phyloP scores from a whole-genome alignment of 1,140 invertebrate genomes.

The Sarcophaga peregrina region DNA sequence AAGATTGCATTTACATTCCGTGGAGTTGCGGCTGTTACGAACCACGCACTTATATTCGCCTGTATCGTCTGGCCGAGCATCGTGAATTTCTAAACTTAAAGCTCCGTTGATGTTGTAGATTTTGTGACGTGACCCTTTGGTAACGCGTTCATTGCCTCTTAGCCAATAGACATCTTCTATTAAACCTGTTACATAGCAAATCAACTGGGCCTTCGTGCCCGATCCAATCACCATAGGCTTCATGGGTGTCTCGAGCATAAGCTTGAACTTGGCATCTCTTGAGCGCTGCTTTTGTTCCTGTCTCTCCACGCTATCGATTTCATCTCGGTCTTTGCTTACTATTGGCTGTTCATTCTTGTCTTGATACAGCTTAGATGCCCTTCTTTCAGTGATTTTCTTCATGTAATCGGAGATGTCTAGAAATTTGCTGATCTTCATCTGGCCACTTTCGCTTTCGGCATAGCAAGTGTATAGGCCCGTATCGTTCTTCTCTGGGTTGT shows the following conservation, averaged over 20 bases:
- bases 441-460: constrained; percentile 61
- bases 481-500: constrained; percentile 51
- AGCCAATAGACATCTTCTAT: constrained; percentile 64
- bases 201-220: constrained; percentile 62
- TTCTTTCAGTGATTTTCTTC: constrained; percentile 51
- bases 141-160: constrained; percentile 56
- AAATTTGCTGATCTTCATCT: constrained; percentile 65
- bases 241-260: constrained; percentile 56
- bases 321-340: constrained; percentile 27
- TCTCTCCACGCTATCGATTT: constrained; percentile 26
- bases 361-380: constrained; percentile 49
- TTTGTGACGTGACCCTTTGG: constrained; percentile 58
- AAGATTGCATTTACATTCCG: constrained; percentile 72
- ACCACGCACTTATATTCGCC: constrained; percentile 70
- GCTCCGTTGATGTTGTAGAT: constrained; percentile 64
- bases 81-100: constrained; percentile 62
- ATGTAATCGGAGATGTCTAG: constrained; percentile 60
- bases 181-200: constrained; percentile 60
- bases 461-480: constrained; percentile 62
- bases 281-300: constrained; percentile 50
- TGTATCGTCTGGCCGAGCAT: constrained; percentile 59
- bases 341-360: neutral
- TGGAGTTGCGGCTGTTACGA: constrained; percentile 72
- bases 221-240: constrained; percentile 62
- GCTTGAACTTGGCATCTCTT: constrained; percentile 55